A percentile compares a stretch with the other conserved stretches of the same genome.
These are phyloP conservation scores for Halocynthia aurantium DNA, from an alignment of 23 tunicate species.

Conservation along the genomic window DNA sequence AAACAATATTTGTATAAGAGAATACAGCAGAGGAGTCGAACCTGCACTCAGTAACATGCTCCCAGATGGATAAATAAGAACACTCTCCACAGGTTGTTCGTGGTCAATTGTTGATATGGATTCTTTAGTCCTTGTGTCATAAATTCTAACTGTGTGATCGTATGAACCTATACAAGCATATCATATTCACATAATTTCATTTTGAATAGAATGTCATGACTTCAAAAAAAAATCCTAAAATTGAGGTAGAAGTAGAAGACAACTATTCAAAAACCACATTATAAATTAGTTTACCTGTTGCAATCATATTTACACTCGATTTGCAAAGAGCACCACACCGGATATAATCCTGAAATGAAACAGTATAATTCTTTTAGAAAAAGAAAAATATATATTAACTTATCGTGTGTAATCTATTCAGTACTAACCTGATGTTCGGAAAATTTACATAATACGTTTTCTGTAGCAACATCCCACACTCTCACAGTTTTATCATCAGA, in stretches of 20 bases:
- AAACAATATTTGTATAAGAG: background rate
- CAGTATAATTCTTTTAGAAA: background rate
- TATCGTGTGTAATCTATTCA: background rate
- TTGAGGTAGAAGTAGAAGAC: no score
- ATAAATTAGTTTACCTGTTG: constrained; percentile 40
- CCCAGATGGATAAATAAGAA: constrained; percentile 69
- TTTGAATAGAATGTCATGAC: background rate
- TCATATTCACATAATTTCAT: background rate
- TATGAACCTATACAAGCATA: constrained; percentile 41
- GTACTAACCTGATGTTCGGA: constrained; percentile 42
- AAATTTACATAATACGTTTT: constrained; percentile 28
- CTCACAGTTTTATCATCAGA: constrained; percentile 69
- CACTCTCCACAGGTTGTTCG: constrained; percentile 73
- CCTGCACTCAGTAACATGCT: constrained; percentile 72
- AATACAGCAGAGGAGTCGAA: background rate
- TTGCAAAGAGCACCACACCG: constrained; percentile 36
- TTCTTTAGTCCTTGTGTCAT: constrained; percentile 53
- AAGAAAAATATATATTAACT: background rate
- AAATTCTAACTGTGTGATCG: constrained; percentile 69
- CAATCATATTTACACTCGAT: constrained; percentile 43
- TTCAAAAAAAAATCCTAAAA: background rate
- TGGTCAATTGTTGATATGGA: constrained; percentile 42
- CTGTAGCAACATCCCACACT: constrained; percentile 80
- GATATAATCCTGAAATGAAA: constrained; percentile 60
- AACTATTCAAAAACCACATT: no score